Conservation (phyloP, 1,140 invertebrate genomes). For the Argopecten irradians region DNA sequence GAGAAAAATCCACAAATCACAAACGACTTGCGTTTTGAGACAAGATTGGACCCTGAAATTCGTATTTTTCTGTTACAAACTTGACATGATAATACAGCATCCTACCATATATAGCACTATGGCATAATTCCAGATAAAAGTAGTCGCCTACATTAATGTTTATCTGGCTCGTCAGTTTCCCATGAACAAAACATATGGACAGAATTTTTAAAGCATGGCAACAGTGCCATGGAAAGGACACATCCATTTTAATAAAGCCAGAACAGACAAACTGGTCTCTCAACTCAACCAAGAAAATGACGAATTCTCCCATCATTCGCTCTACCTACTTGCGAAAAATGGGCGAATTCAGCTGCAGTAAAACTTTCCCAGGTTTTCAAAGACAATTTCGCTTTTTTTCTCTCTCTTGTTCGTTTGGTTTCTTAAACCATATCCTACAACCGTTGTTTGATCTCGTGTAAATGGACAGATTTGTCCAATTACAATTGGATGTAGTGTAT, state of each 20-base stretch:
- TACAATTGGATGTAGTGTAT: not conserved
- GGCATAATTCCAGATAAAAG: not conserved
- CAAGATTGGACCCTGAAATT: constrained; percentile 21
- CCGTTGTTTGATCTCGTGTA: not conserved
- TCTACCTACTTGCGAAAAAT: not conserved
- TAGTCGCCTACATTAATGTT: not conserved
- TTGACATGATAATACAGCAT: not conserved
- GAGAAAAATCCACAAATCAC: constrained; percentile 5
- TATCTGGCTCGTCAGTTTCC: not conserved
- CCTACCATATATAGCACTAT: not conserved
- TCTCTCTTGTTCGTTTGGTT: not conserved
- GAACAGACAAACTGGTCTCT: not conserved
- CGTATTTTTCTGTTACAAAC: not conserved
- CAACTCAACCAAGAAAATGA: not conserved
- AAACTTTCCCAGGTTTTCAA: not conserved
- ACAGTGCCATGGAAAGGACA: not conserved
- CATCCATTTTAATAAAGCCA: not conserved
- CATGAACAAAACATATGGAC: constrained; percentile 20
- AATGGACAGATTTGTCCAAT: not conserved
- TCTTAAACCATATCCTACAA: not conserved
- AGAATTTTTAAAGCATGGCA: not conserved
- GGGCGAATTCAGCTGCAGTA: not conserved
- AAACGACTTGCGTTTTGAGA: constrained; percentile 16
- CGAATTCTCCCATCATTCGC: not conserved
- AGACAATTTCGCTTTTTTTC: not conserved